Conservation (phyloP, 30 jellyfish, hydroid and myxozoan species). For the Catostylus mosaicus region DNA sequence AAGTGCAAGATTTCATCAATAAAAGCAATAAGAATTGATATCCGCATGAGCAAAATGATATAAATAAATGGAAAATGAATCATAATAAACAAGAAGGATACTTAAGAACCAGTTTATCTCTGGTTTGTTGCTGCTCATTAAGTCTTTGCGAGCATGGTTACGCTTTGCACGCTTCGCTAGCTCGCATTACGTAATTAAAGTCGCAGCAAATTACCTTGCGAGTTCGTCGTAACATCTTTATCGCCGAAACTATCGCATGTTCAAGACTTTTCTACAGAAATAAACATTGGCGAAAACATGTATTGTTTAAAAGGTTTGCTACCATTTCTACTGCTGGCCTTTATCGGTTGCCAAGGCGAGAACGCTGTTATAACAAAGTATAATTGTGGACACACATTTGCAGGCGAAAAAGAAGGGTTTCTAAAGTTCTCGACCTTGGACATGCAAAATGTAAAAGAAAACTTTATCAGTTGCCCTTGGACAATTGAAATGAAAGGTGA, state of each 20-base stretch:
- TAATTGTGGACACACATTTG: conserved; percentile 12
- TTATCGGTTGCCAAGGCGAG: neutral
- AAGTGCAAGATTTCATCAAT: no score
- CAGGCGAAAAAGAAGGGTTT: conserved; percentile 1
- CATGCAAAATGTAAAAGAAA: neutral
- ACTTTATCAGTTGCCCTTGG: conserved; percentile 57
- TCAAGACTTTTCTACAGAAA: neutral
- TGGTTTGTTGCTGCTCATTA: conserved; percentile 5
- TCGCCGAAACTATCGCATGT: neutral
- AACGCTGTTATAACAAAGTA: neutral
- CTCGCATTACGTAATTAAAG: conserved; percentile 59
- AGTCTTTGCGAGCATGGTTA: conserved; percentile 6
- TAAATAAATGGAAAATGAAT: no score
- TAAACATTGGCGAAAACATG: neutral
- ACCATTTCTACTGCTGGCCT: neutral
- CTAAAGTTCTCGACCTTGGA: neutral
- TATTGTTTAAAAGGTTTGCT: neutral
- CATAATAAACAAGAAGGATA: no score
- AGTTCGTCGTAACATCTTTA: neutral
- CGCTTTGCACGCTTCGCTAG: conserved; percentile 48
- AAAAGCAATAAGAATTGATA: no score
- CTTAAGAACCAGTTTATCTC: neutral
- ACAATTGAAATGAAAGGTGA: conserved; percentile 65
- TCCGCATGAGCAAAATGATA: no score
- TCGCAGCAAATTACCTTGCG: conserved; percentile 22